These are phyloP conservation scores for Heterodera schachtii DNA, from an alignment of 1,140 invertebrate genomes.

Conservation along the genomic window DNA sequence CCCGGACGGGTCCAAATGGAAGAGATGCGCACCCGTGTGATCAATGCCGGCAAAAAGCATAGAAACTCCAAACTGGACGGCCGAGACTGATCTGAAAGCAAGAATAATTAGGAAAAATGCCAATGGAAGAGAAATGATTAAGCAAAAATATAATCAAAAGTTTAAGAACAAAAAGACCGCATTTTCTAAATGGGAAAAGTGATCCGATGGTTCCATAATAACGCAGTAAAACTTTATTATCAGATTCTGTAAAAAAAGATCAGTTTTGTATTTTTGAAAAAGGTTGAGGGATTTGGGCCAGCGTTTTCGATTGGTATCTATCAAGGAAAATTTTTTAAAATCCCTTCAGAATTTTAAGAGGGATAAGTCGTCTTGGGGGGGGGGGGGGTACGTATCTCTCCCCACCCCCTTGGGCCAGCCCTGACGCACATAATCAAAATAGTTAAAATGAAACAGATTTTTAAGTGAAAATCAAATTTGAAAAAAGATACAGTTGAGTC, in stretches of 20 bases:
- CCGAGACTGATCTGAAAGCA: conserved; percentile 71
- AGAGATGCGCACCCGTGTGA: conserved; percentile 71
- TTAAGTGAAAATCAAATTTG: too few relatives aligned
- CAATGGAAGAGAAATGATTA: not conserved
- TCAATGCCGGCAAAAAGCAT: conserved; percentile 73
- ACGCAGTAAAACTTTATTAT: too few relatives aligned
- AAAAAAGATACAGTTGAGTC: conserved; percentile 77
- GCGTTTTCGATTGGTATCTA: too few relatives aligned
- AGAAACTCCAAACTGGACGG: conserved; percentile 96
- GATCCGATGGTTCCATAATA: not conserved
- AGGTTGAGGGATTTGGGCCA: too few relatives aligned
- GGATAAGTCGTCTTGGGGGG: not conserved
- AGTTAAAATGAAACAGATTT: not conserved
- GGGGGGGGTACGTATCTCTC: too few relatives aligned
- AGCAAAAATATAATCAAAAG: not conserved
- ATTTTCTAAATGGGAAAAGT: too few relatives aligned
- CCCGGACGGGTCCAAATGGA: conserved; percentile 95
- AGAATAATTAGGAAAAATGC: conserved; percentile 24
- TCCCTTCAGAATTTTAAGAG: too few relatives aligned
- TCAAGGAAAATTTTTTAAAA: too few relatives aligned
- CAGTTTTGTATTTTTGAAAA: too few relatives aligned
- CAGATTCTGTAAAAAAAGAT: too few relatives aligned
- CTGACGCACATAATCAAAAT: not conserved
- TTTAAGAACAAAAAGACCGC: not conserved
- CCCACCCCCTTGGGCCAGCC: too few relatives aligned